Percentiles rank a stretch among this genome's conserved stretches.
Conservation (phyloP, 2,113 vertebrate species). For the Oncorhynchus mykiss region DNA sequence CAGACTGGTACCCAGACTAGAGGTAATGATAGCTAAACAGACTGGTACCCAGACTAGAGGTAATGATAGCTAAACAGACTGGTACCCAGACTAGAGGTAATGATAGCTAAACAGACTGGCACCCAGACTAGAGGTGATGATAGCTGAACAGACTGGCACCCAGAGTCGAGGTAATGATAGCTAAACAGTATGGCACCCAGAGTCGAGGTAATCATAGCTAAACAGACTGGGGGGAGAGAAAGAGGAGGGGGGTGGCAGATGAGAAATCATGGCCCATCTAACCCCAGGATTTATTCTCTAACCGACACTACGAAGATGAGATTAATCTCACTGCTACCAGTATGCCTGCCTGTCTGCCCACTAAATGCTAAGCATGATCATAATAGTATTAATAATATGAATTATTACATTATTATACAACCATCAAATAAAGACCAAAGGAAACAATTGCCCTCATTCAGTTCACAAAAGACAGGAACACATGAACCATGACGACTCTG, state of each 20-base stretch:
- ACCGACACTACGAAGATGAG: not conserved
- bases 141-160: too few species aligned
- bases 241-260: not conserved
- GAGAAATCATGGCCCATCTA: not conserved
- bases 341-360: not conserved
- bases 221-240: not conserved
- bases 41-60: too few species aligned
- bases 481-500: not conserved
- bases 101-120: too few species aligned
- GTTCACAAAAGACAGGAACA: not conserved
- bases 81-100: too few species aligned
- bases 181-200: too few species aligned
- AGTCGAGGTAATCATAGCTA: too few species aligned
- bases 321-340: not conserved
- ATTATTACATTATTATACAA: not conserved
- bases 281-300: not conserved
- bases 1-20: too few species aligned
- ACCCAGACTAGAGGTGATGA: too few species aligned
- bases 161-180: too few species aligned
- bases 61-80: too few species aligned
- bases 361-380: not conserved
- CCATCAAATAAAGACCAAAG: not conserved
- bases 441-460: not conserved
- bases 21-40: too few species aligned
- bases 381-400: not conserved